A percentile compares a stretch with the other conserved stretches of the same genome.
Conservation (phyloP, 2,113 vertebrate species). For the Phalacrocorax brasilianus region DNA sequence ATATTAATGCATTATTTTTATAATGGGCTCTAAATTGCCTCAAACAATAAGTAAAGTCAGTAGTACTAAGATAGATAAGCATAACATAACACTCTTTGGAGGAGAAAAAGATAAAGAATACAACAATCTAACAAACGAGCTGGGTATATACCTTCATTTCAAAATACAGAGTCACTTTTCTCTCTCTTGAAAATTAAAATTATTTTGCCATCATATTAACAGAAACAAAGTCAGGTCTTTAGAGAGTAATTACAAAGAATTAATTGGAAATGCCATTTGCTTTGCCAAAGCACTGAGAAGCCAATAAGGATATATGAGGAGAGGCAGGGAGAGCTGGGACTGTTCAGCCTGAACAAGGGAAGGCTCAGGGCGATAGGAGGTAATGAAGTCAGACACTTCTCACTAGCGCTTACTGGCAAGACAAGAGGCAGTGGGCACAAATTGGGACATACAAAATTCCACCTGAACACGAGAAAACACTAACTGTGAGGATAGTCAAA, state of each 20-base stretch:
- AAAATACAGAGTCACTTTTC: not conserved
- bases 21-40: not conserved
- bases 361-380: not conserved
- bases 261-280: not conserved
- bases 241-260: not conserved
- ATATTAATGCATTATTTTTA: not conserved
- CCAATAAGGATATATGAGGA: rapidly evolving
- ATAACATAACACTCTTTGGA: not conserved
- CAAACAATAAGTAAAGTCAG: not conserved
- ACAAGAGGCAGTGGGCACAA: not conserved
- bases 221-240: not conserved
- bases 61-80: not conserved
- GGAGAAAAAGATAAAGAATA: not conserved
- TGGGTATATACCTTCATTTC: not conserved
- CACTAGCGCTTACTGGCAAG: not conserved
- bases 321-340: not conserved
- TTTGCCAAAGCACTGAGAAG: not conserved
- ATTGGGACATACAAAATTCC: not conserved
- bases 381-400: not conserved
- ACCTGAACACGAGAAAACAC: not conserved
- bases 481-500: not conserved
- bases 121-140: not conserved
- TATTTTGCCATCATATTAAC: not conserved
- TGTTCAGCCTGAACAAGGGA: not conserved
- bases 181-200: not conserved